phyloP scores from a whole-genome alignment of 2,113 vertebrate genomes.

The Miniopterus natalensis region DNA sequence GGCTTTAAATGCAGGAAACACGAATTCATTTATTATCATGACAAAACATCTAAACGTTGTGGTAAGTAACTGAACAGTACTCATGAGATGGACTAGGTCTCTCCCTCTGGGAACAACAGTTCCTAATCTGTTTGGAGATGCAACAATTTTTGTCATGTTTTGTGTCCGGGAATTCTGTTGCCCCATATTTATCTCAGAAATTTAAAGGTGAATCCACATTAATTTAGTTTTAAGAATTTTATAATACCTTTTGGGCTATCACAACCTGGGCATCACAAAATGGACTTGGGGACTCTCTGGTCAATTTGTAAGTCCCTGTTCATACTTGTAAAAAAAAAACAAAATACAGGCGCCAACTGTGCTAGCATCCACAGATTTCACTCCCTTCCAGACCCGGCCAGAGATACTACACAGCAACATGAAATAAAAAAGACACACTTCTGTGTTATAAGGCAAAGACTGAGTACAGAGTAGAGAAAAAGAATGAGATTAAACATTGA shows the following conservation, averaged over 20 bases:
- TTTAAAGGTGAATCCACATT: constrained; percentile 11
- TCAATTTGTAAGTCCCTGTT: neutral
- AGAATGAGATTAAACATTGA: neutral
- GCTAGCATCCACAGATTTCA: neutral
- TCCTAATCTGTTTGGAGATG: neutral
- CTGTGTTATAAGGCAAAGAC: neutral
- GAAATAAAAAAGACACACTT: constrained; percentile 10
- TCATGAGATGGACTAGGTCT: neutral
- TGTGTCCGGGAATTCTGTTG: neutral
- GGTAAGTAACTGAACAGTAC: neutral
- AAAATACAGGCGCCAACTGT: neutral
- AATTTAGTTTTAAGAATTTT: constrained; percentile 31
- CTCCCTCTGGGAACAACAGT: neutral
- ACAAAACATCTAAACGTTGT: neutral
- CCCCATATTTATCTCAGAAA: constrained; percentile 33
- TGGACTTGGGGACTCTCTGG: neutral
- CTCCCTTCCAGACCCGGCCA: neutral
- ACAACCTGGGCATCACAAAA: neutral
- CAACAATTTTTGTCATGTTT: neutral
- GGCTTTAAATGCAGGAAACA: neutral
- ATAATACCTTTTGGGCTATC: neutral
- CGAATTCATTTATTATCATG: neutral
- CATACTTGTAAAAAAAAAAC: neutral
- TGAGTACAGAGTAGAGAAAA: neutral
- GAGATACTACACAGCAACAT: neutral